Percentiles rank a stretch among this genome's conserved stretches.
phyloP scores from a whole-genome alignment of 2,888 invertebrate species.

The Orchestes rusci region DNA sequence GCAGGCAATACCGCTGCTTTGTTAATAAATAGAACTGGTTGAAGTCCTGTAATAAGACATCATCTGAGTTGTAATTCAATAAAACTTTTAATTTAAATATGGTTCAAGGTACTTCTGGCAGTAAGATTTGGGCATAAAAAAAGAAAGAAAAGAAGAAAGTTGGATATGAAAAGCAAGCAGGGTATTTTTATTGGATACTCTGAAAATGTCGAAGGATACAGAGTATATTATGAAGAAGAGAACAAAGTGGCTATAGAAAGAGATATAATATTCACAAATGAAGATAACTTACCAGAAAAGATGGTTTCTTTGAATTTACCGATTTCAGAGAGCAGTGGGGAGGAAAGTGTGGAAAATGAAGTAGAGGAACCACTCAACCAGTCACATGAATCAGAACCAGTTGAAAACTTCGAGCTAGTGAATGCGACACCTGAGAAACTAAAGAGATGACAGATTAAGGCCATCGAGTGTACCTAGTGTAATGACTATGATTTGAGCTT shows the following conservation, averaged over 20 bases:
- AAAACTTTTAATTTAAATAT: neutral
- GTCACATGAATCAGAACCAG: no score
- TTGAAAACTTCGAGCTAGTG: no score
- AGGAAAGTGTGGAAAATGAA: neutral
- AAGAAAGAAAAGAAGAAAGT: neutral
- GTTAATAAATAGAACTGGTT: slow-evolving; percentile 11
- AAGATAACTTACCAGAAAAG: neutral
- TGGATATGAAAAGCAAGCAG: neutral
- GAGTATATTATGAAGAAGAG: neutral
- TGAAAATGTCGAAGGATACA: neutral
- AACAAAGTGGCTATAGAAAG: neutral
- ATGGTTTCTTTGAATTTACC: neutral
- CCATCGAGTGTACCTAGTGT: no score
- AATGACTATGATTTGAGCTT: no score
- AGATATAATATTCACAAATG: neutral
- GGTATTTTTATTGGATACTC: neutral
- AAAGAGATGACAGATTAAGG: no score
- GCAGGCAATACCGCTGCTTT: slow-evolving; percentile 6
- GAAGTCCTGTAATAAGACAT: slow-evolving; percentile 2
- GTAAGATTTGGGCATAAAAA: neutral
- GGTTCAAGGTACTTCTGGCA: neutral
- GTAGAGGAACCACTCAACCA: neutral
- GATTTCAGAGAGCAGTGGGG: neutral
- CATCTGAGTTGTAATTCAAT: neutral
- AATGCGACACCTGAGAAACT: no score